These are phyloP conservation scores for Mantis religiosa DNA, from an alignment of 2,888 invertebrate species.

Conservation along the genomic window DNA sequence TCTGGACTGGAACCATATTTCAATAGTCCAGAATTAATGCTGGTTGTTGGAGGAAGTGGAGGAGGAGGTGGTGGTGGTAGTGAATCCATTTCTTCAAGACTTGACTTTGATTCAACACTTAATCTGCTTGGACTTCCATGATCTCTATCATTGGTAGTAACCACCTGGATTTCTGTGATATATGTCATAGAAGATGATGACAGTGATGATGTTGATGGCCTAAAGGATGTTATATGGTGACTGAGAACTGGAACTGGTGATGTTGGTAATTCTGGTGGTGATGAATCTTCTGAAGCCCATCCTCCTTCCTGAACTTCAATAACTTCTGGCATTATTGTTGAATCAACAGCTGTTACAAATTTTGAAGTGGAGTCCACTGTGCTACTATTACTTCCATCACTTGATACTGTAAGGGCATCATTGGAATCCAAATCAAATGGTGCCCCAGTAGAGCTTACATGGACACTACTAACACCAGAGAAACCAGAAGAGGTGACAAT, in stretches of 20 bases:
- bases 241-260: slow-evolving; percentile 41
- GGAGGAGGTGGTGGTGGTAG: background rate
- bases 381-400: background rate
- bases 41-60: background rate
- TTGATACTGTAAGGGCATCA: background rate
- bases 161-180: slow-evolving; percentile 70
- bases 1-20: background rate
- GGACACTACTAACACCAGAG: slow-evolving; percentile 13
- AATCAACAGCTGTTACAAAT: slow-evolving; percentile 27
- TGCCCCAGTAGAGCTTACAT: slow-evolving; percentile 9
- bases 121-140: background rate
- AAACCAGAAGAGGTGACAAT: slow-evolving; percentile 24
- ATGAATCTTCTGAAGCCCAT: slow-evolving; percentile 34
- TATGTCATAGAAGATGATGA: slow-evolving; percentile 52
- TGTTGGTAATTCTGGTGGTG: slow-evolving; percentile 43
- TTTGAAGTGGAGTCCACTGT: background rate
- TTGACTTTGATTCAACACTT: background rate
- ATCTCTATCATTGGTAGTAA: slow-evolving; percentile 37
- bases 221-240: background rate
- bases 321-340: slow-evolving; percentile 21
- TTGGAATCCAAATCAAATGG: background rate
- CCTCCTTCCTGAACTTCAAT: slow-evolving; percentile 19
- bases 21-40: background rate
- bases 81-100: background rate
- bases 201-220: slow-evolving; percentile 32